Evolutionary conservation across 2,113 vertebrate genomes (phyloP).

Genomic region (Phainopepla nitens): DNA sequence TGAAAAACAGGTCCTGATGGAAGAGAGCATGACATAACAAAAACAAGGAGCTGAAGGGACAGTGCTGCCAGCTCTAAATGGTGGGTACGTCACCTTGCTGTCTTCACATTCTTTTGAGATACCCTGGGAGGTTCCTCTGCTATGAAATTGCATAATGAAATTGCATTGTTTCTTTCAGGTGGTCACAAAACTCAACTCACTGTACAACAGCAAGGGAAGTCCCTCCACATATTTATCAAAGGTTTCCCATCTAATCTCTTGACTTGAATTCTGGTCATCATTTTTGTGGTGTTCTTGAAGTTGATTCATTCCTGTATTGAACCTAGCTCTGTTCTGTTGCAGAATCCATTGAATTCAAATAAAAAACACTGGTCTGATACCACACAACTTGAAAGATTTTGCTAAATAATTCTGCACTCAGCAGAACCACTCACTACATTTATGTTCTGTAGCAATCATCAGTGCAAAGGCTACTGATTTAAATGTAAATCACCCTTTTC

Average conservation of each 20-base stretch:
- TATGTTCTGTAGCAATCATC: background rate
- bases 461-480: background rate
- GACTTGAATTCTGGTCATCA: background rate
- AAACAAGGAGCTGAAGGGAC: background rate
- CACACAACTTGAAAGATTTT: slow-evolving; percentile 14
- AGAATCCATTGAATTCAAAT: slow-evolving; percentile 1
- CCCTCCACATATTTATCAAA: background rate
- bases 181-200: background rate
- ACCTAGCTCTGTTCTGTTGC: background rate
- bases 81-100: background rate
- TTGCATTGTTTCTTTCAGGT: background rate
- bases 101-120: background rate
- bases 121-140: background rate
- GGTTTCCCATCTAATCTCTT: background rate
- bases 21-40: background rate
- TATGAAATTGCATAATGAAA: background rate
- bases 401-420: slow-evolving; percentile 32
- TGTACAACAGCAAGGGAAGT: background rate
- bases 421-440: accelerated
- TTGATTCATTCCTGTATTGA: background rate
- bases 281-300: background rate
- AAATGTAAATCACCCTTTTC: slow-evolving; percentile 33
- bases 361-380: background rate
- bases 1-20: background rate
- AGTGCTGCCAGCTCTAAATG: background rate